phyloP scores from a whole-genome alignment of 2,113 vertebrate species.

The Dinomys branickii region DNA sequence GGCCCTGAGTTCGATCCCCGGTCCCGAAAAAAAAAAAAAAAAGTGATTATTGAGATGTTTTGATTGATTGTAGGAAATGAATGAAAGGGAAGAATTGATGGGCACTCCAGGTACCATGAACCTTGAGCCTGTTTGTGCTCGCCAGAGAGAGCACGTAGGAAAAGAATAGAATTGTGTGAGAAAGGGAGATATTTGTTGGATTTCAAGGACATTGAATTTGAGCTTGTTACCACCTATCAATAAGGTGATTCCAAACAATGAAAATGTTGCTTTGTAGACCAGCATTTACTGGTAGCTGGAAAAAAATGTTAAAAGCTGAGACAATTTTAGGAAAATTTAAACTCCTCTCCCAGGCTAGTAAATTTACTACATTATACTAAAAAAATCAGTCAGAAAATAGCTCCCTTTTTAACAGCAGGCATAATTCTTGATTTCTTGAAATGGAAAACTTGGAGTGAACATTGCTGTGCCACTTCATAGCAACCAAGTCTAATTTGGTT shows the following conservation, averaged over 20 bases:
- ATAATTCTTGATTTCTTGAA: constrained; percentile 35
- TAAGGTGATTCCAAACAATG: background rate
- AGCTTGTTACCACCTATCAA: background rate
- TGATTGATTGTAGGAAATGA: background rate
- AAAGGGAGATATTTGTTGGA: background rate
- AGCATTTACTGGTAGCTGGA: background rate
- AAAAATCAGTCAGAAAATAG: background rate
- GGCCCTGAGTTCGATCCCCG: too few relatives aligned
- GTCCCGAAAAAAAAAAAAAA: too few relatives aligned
- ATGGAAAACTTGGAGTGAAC: background rate
- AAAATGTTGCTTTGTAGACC: background rate
- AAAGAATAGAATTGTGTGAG: background rate
- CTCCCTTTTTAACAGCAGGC: background rate
- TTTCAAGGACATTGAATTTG: background rate
- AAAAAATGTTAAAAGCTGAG: background rate
- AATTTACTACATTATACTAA: background rate
- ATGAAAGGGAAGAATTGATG: background rate
- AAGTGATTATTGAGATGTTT: background rate
- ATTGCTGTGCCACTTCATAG: background rate
- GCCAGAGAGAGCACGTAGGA: background rate
- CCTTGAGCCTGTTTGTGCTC: background rate
- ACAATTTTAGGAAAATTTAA: background rate
- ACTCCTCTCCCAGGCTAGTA: background rate
- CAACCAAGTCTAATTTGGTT: background rate
- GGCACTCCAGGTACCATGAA: background rate